phyloP scores from a whole-genome alignment of 2,797 vertebrate species.

The Leucoraja ocellata region DNA sequence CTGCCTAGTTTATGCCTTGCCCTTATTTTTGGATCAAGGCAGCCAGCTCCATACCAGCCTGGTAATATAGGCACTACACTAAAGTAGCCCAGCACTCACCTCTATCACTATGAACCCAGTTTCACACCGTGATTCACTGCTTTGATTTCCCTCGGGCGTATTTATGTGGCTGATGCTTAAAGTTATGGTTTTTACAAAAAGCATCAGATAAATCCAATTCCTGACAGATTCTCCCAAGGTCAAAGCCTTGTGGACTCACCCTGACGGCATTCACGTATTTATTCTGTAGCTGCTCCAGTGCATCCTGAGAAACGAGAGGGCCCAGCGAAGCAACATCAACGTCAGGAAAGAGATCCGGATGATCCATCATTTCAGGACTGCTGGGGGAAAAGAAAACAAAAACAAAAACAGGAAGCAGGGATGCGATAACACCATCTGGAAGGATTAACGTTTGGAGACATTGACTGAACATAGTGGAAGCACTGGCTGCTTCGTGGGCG shows the following conservation, averaged over 20 bases:
- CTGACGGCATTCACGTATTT: constrained; percentile 78
- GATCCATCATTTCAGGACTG: constrained; percentile 87
- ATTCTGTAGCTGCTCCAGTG: constrained; percentile 73
- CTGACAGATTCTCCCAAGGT: background rate
- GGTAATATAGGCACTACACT: too few relatives aligned
- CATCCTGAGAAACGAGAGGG: constrained; percentile 71
- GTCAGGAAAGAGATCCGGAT: constrained; percentile 72
- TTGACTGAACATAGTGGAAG: background rate
- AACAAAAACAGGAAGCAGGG: background rate
- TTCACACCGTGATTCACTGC: background rate
- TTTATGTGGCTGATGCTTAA: background rate
- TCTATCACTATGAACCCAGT: background rate
- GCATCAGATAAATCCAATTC: background rate
- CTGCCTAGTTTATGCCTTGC: too few relatives aligned
- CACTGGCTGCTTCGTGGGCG: background rate
- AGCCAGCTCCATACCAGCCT: too few relatives aligned
- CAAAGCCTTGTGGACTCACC: constrained; percentile 53
- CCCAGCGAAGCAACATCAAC: constrained; percentile 65
- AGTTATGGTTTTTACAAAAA: background rate
- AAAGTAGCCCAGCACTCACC: too few relatives aligned
- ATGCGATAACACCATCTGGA: background rate
- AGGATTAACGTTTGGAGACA: background rate
- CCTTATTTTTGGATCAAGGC: too few relatives aligned
- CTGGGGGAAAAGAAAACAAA: constrained; percentile 37
- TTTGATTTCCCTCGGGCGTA: background rate